Percentiles rank a stretch among this genome's conserved stretches.
phyloP scores from a whole-genome alignment of 2,113 vertebrate species.

The Phodopus roborovskii region DNA sequence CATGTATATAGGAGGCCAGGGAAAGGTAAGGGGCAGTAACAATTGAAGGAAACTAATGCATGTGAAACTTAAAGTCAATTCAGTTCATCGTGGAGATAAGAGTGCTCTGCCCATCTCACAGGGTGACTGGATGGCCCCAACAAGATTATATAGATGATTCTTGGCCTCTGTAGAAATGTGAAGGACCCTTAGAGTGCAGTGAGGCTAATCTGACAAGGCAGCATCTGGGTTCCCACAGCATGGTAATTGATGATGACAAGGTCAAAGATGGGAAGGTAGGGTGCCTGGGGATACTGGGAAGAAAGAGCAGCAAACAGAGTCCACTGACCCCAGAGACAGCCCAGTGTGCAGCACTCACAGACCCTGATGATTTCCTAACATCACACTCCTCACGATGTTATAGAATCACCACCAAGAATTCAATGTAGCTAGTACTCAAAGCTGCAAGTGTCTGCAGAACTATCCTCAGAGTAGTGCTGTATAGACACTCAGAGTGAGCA shows the following conservation, averaged over 20 bases:
- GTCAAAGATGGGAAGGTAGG: conserved; percentile 61
- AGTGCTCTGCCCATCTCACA: neutral
- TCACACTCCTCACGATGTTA: neutral
- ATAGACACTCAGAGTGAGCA: neutral
- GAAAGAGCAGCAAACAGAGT: neutral
- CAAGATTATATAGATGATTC: neutral
- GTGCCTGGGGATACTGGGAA: conserved; percentile 22
- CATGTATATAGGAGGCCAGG: neutral
- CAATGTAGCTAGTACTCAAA: neutral
- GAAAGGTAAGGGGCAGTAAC: neutral
- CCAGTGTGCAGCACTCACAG: neutral
- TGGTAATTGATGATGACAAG: conserved; percentile 60
- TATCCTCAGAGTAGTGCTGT: neutral
- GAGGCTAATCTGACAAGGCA: conserved; percentile 46
- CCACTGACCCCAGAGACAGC: neutral
- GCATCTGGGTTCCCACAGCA: conserved; percentile 10
- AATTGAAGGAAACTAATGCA: neutral
- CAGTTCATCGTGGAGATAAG: neutral
- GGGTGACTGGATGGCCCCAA: neutral
- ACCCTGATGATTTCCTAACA: neutral
- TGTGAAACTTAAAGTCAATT: neutral
- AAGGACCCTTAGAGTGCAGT: conserved; percentile 30
- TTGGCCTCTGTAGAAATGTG: neutral
- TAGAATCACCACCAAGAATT: neutral
- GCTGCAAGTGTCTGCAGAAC: neutral